phyloP scores from a whole-genome alignment of 2,113 vertebrate species.

The Apaloderma vittatum region DNA sequence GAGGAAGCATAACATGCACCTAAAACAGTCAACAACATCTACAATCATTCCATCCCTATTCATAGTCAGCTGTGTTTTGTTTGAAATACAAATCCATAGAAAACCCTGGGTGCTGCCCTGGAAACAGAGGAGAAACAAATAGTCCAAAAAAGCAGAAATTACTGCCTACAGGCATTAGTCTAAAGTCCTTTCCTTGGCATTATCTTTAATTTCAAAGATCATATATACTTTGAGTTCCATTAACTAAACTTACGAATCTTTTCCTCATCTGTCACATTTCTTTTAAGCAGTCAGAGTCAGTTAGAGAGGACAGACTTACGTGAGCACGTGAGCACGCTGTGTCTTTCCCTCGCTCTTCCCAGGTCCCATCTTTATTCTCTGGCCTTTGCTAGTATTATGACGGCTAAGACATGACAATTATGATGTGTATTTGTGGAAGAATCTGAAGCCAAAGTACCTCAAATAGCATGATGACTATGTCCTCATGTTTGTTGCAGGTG shows the following conservation, averaged over 20 bases:
- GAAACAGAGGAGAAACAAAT: neutral
- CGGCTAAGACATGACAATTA: neutral
- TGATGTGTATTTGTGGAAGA: neutral
- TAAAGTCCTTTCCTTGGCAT: neutral
- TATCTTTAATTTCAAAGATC: neutral
- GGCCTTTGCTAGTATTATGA: neutral
- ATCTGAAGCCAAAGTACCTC: neutral
- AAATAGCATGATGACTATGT: neutral
- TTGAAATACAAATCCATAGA: neutral
- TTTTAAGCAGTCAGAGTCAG: neutral
- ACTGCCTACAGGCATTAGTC: neutral
- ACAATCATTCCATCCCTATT: neutral
- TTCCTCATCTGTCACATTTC: neutral
- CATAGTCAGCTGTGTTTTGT: neutral
- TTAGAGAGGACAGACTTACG: neutral
- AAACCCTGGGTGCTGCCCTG: neutral
- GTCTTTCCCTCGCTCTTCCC: neutral
- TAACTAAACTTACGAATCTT: neutral
- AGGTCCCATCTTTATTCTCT: neutral
- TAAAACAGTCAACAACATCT: neutral
- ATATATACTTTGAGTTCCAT: neutral
- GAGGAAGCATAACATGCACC: neutral
- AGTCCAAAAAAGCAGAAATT: neutral
- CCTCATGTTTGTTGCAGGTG: neutral
- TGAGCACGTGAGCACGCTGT: accelerated